Evolutionary conservation across 2,113 vertebrate species (phyloP).

Genomic region (Natator depressus): DNA sequence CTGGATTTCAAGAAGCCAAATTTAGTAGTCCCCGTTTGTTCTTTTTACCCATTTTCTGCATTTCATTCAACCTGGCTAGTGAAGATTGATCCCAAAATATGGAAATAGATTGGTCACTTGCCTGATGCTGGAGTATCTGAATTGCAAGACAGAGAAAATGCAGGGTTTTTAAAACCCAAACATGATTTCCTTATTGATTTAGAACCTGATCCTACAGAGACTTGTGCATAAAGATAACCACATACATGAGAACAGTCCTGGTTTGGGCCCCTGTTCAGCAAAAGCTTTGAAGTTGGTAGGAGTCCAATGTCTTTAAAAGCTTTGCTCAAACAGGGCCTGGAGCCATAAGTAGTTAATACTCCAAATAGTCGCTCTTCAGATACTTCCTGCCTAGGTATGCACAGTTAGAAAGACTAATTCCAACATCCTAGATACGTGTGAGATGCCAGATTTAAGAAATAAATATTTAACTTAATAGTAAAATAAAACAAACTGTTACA

Average conservation of each 20-base stretch:
- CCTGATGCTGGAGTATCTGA: not conserved
- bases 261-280: not conserved
- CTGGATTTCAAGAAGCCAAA: not conserved
- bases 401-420: not conserved
- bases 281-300: not conserved
- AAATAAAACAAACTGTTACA: fast-evolving
- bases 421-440: not conserved
- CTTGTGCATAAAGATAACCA: not conserved
- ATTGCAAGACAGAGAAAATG: not conserved
- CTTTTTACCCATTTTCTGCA: not conserved
- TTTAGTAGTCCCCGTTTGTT: not conserved
- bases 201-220: not conserved
- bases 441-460: not conserved
- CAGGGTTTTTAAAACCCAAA: not conserved
- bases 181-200: not conserved
- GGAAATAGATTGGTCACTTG: too few species aligned
- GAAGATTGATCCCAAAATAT: not conserved
- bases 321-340: not conserved
- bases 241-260: not conserved
- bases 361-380: not conserved
- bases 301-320: not conserved
- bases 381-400: not conserved
- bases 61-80: not conserved
- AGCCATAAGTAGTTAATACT: not conserved
- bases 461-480: not conserved